Conservation (phyloP, 2,113 vertebrate species). For the Dipodomys ordii region DNA sequence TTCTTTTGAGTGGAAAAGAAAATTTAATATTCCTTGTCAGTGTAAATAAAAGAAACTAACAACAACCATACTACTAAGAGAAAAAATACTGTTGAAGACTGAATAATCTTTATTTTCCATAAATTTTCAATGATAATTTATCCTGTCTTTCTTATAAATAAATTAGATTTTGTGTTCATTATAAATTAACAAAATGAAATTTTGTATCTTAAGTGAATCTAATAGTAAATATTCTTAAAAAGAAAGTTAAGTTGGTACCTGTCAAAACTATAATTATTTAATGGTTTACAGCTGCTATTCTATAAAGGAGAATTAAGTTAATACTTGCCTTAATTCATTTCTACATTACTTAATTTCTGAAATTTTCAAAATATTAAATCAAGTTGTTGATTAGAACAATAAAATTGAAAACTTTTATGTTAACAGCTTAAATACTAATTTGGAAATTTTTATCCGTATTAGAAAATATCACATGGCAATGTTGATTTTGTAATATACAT, state of each 20-base stretch:
- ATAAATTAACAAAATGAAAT: slow-evolving; percentile 54
- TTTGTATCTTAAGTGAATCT: slow-evolving; percentile 9
- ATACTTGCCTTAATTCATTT: slow-evolving; percentile 14
- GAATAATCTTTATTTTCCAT: slow-evolving; percentile 24
- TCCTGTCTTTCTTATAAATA: slow-evolving; percentile 31
- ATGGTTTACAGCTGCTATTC: background rate
- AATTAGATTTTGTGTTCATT: slow-evolving; percentile 1
- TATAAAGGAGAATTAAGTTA: background rate
- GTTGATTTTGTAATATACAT: background rate
- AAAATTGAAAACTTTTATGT: background rate
- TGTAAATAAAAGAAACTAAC: slow-evolving; percentile 67
- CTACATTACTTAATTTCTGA: background rate
- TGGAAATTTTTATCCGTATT: background rate
- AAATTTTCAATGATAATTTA: slow-evolving; percentile 27
- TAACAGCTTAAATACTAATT: background rate
- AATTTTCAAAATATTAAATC: background rate
- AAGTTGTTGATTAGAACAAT: slow-evolving; percentile 25
- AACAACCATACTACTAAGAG: background rate
- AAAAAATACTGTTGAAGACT: background rate
- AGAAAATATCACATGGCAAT: background rate
- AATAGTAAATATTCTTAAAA: slow-evolving; percentile 12
- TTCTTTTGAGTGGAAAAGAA: slow-evolving; percentile 76
- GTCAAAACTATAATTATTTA: slow-evolving; percentile 42
- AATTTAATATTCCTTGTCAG: slow-evolving; percentile 56
- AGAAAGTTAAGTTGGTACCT: background rate